Conservation (phyloP, 1,140 invertebrate species). For the Vollenhovia emeryi region DNA sequence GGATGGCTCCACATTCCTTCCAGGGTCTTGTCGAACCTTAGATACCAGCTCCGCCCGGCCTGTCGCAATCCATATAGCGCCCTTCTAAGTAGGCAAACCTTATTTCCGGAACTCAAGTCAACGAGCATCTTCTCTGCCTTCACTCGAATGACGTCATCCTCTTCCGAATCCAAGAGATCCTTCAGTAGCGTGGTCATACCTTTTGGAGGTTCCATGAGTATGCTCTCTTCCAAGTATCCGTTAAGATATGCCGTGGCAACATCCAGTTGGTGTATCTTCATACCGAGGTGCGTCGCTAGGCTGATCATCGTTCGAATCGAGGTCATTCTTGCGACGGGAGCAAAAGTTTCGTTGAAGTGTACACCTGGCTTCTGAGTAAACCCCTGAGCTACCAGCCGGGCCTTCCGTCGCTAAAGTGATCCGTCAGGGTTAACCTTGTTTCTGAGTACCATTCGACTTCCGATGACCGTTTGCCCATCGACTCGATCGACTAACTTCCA, state of each 20-base stretch:
- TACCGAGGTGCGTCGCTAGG: neutral
- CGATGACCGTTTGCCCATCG: neutral
- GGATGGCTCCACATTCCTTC: too few relatives aligned
- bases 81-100: neutral
- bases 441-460: too few relatives aligned
- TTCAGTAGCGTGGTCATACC: neutral
- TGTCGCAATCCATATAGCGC: neutral
- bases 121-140: neutral
- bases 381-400: too few relatives aligned
- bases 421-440: too few relatives aligned
- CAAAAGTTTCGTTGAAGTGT: too few relatives aligned
- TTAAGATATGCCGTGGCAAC: neutral
- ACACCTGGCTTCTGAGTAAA: too few relatives aligned
- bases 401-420: too few relatives aligned
- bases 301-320: neutral
- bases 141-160: neutral
- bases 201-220: neutral
- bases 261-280: neutral
- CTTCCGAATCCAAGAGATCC: neutral
- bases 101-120: neutral
- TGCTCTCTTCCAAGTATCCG: neutral
- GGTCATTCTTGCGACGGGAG: too few relatives aligned
- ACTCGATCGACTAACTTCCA: neutral
- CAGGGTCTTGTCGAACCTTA: too few relatives aligned
- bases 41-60: too few relatives aligned